Evolutionary conservation across 2,888 invertebrate species (phyloP), one percentile per base, ranked within the genome.

Genomic region (Dioctria linearis): DNA sequence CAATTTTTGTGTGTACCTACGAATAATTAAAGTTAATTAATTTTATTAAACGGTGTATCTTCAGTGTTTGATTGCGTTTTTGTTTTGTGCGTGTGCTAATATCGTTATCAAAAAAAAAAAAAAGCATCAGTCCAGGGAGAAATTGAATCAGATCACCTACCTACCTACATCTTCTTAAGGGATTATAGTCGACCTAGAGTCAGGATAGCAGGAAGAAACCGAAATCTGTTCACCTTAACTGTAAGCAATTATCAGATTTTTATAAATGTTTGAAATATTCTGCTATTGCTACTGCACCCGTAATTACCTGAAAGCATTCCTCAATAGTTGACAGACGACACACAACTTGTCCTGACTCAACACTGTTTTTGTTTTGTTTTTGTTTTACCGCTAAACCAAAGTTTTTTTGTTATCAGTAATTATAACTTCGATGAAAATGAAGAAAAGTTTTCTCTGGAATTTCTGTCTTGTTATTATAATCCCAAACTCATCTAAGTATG

Each of bases 351-450:
- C 61, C 39, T 61, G 61, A 25, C 4, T 40, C 61, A 25, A 25
- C 25, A n/a, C n/a, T n/a, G n/a, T n/a, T n/a, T n/a, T n/a, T 25
- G 25, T 25, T 25, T 25, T 25, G 0, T 25, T 25, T 25, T 25
- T 25, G 25, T 69, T 4, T 49, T 9, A 25, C 39, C 37, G 49
- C 69, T 51, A 54, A 51, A 69, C 69, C 46, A n/a, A n/a, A n/a
- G n/a, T n/a, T n/a, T n/a, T 25, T 25, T 25, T 25, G 2, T 5
- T 69, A 9, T 39, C 69, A 54, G 49, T 69, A 69, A 69, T 69
- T 69, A n/a, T n/a, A 69, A 51, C 69, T 69, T 11, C 25, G 37
- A n/a, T n/a, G n/a, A 51, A 39, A 61, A n/a, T 37, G 51, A 39
- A 39, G 51, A 39, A 39, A n/a, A 43, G 43, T 43, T 69, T 49